These are phyloP conservation scores for Ibycter americanus DNA, from an alignment of 2,797 vertebrate species.

Conservation along the genomic window DNA sequence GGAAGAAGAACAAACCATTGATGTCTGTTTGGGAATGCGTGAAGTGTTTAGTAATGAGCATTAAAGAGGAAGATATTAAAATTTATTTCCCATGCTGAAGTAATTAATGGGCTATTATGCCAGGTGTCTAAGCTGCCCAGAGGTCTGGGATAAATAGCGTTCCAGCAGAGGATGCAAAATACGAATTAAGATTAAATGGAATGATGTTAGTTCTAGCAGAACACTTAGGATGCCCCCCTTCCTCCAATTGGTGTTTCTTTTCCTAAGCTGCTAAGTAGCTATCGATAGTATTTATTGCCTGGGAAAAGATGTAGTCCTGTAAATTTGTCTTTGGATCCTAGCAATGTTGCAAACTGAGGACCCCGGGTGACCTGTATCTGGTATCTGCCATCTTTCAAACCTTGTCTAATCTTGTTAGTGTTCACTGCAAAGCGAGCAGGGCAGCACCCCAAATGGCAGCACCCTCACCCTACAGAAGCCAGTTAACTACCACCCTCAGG, in stretches of 20 bases:
- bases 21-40: not conserved
- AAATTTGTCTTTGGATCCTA: not conserved
- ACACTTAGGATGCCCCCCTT: not conserved
- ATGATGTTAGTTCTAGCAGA: not conserved
- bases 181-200: not conserved
- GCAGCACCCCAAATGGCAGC: not conserved
- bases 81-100: slow-evolving; percentile 33
- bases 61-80: slow-evolving; percentile 22
- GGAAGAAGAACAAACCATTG: not conserved
- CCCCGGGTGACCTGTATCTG: not conserved
- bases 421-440: not conserved
- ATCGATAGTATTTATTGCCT: not conserved
- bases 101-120: slow-evolving; percentile 50
- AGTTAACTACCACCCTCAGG: not conserved
- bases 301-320: not conserved
- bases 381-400: not conserved
- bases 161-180: not conserved
- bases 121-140: slow-evolving; percentile 28
- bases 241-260: not conserved
- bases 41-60: slow-evolving; percentile 10
- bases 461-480: not conserved
- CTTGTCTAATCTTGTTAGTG: not conserved
- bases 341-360: not conserved
- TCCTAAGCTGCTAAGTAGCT: not conserved
- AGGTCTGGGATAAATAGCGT: slow-evolving; percentile 4